A percentile compares a stretch with the other conserved stretches of the same genome.
Conservation (phyloP, 2,113 vertebrate genomes). For the Dipodomys spectabilis region DNA sequence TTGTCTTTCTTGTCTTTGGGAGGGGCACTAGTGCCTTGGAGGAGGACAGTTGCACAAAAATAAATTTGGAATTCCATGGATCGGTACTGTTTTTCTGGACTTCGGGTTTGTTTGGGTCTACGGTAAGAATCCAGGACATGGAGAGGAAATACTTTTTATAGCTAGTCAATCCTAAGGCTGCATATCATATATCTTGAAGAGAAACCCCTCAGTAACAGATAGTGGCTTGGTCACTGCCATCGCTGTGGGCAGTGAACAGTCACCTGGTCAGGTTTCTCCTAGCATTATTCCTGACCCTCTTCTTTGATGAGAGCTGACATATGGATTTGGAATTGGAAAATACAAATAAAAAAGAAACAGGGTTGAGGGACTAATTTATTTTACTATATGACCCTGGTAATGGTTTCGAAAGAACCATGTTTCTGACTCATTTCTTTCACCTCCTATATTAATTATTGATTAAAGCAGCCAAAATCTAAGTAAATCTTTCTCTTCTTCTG, state of each 20-base stretch:
- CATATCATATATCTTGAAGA: background rate
- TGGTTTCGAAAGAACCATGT: background rate
- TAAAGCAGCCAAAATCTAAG: background rate
- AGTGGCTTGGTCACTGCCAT: background rate
- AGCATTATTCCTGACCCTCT: background rate
- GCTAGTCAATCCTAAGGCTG: background rate
- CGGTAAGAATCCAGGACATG: background rate
- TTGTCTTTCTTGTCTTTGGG: slow-evolving; percentile 33
- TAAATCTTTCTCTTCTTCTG: background rate
- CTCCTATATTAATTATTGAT: background rate
- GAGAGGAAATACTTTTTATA: background rate
- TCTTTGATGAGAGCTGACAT: background rate
- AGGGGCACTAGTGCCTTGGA: background rate
- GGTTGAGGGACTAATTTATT: background rate
- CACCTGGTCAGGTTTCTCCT: background rate
- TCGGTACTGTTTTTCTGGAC: background rate
- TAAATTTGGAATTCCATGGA: background rate
- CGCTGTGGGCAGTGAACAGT: background rate
- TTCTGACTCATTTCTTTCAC: background rate
- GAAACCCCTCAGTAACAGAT: background rate
- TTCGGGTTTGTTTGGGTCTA: background rate
- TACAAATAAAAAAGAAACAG: background rate
- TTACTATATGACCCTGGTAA: background rate
- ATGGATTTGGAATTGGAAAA: background rate
- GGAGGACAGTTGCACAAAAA: background rate